Percentiles rank a stretch among this genome's conserved stretches.
Conservation (phyloP, 2,113 vertebrate species). For the Monopterus albus region DNA sequence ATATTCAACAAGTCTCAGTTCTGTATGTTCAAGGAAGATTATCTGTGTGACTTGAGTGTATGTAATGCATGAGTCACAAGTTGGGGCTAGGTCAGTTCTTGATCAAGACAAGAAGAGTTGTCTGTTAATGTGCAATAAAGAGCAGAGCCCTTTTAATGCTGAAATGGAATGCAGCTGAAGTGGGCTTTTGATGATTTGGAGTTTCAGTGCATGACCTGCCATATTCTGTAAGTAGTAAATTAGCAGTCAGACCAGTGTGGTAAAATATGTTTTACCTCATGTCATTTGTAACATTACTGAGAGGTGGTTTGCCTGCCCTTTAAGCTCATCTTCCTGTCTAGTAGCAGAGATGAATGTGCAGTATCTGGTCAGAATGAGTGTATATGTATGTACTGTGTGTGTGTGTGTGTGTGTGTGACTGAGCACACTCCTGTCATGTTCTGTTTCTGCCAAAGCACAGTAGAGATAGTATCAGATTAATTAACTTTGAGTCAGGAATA, state of each 20-base stretch:
- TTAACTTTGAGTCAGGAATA: conserved; percentile 67
- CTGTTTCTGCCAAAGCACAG: conserved; percentile 62
- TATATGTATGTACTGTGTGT: conserved; percentile 4
- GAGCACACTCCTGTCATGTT: conserved; percentile 39
- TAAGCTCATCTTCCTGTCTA: conserved; percentile 46
- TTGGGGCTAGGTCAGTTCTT: conserved; percentile 1
- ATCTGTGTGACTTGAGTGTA: too few species aligned
- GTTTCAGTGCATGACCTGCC: conserved; percentile 21
- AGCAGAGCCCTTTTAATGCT: conserved; percentile 1
- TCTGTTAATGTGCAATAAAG: conserved; percentile 26
- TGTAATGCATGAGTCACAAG: too few species aligned
- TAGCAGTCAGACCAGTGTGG: conserved; percentile 15
- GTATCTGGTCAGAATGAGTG: conserved; percentile 10
- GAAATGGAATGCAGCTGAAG: conserved; percentile 4
- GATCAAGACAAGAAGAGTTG: background rate
- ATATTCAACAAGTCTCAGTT: too few species aligned
- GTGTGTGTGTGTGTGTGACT: conserved; percentile 9
- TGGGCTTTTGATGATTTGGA: background rate
- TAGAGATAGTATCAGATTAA: conserved; percentile 56
- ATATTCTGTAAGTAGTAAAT: conserved; percentile 35
- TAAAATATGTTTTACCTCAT: conserved; percentile 55
- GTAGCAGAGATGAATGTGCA: conserved; percentile 49
- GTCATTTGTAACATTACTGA: conserved; percentile 43
- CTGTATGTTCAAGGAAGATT: too few species aligned
- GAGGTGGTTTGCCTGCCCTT: conserved; percentile 38